Evolutionary conservation across 1,140 invertebrate genomes (phyloP).

Genomic region (Drosophila sp.): DNA sequence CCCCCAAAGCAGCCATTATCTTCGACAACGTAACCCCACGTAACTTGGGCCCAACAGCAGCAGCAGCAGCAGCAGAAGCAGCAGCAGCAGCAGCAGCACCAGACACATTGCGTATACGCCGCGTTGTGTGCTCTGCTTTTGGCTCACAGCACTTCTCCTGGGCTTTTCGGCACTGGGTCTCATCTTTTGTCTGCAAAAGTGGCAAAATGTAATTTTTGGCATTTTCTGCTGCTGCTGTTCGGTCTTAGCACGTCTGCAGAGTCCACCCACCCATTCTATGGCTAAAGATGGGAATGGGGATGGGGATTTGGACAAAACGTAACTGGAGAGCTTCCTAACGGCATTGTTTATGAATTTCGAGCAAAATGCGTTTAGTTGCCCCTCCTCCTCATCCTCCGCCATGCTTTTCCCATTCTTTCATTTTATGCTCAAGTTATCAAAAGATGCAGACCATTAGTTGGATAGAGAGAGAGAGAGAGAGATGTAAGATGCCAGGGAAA

Average conservation of each 20-base stretch:
- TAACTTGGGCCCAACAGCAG: constrained; percentile 36
- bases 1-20: constrained; percentile 74
- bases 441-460: background rate
- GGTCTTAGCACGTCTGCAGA: constrained; percentile 49
- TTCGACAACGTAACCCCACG: constrained; percentile 71
- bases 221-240: constrained; percentile 56
- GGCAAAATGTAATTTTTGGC: constrained; percentile 81
- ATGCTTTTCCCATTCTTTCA: background rate
- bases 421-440: constrained; percentile 3
- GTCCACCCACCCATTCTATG: constrained; percentile 25
- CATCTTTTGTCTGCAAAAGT: constrained; percentile 73
- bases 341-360: constrained; percentile 11
- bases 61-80: constrained; percentile 8
- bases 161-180: constrained; percentile 31
- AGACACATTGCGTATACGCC: constrained; percentile 68
- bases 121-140: constrained; percentile 12
- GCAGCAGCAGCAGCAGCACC: constrained; percentile 5
- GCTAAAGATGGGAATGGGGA: background rate
- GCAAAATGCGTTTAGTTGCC: background rate
- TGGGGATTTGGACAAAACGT: background rate
- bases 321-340: constrained; percentile 1
- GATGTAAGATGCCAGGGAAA: background rate
- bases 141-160: constrained; percentile 20
- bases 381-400: too few relatives aligned
- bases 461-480: background rate